Evolutionary conservation across 2,888 invertebrate species (phyloP).

Genomic region (Tachina grossa): DNA sequence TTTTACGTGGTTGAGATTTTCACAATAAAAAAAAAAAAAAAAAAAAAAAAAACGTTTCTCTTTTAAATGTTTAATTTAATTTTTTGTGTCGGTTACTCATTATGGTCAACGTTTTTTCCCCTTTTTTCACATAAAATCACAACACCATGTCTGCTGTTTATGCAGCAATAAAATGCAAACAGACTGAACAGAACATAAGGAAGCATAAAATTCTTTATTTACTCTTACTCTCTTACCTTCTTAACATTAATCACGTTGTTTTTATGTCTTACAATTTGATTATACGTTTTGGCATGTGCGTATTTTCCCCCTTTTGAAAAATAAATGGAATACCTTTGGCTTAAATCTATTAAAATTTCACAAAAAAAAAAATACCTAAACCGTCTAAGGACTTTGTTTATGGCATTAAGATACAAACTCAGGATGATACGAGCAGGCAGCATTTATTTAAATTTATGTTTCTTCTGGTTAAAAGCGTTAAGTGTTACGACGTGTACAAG

Average conservation of each 20-base stretch:
- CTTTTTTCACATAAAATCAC: slow-evolving; percentile 12
- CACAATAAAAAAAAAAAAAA: neutral
- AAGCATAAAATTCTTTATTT: slow-evolving; percentile 30
- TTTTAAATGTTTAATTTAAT: too few species aligned
- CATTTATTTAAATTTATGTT: slow-evolving; percentile 1
- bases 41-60: neutral
- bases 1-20: neutral
- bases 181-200: slow-evolving; percentile 1
- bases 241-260: neutral
- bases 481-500: neutral
- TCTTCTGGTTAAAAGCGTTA: too few species aligned
- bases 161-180: slow-evolving; percentile 15
- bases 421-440: neutral
- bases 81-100: neutral
- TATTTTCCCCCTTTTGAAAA: neutral
- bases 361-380: neutral
- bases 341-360: neutral
- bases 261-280: slow-evolving; percentile 1
- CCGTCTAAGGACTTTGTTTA: neutral
- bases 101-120: neutral
- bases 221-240: neutral
- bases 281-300: neutral
- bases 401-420: neutral
- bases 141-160: neutral
- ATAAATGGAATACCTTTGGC: neutral